These are phyloP conservation scores for Drosophila acutilabella DNA, from an alignment of 2,888 invertebrate species.

Conservation along the genomic window DNA sequence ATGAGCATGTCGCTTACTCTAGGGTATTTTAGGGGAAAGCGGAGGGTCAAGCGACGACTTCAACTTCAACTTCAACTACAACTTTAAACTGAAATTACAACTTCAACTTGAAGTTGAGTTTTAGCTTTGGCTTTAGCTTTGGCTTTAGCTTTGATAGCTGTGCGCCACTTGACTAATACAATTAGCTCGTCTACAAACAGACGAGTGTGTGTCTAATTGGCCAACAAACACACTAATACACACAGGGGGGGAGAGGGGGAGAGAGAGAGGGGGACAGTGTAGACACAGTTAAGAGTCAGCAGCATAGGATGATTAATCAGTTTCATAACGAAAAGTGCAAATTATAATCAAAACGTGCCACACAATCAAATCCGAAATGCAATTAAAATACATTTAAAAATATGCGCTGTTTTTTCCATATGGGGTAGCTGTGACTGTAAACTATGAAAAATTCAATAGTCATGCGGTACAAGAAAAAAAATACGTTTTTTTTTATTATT, in stretches of 20 bases:
- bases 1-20: neutral
- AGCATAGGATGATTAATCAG: slow-evolving; percentile 21
- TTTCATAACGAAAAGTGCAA: slow-evolving; percentile 28
- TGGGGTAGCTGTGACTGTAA: too few species aligned
- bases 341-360: slow-evolving; percentile 18
- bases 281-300: slow-evolving; percentile 2
- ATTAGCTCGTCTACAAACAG: slow-evolving; percentile 22
- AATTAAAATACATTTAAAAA: slow-evolving; percentile 13
- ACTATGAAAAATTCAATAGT: too few species aligned
- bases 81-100: slow-evolving; percentile 2
- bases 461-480: too few species aligned
- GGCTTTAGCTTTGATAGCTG: slow-evolving; percentile 15
- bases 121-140: slow-evolving; percentile 2
- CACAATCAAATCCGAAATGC: slow-evolving; percentile 11
- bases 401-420: slow-evolving; percentile 1
- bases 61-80: slow-evolving; percentile 11
- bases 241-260: neutral
- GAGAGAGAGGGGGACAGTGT: neutral
- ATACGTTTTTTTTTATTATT: too few species aligned
- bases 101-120: neutral
- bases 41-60: slow-evolving; percentile 3
- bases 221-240: slow-evolving; percentile 8
- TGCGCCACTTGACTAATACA: slow-evolving; percentile 30
- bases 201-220: slow-evolving; percentile 22
- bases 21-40: neutral